Evolutionary conservation across 2,113 vertebrate species (phyloP).

Genomic region (Alligator sinensis): DNA sequence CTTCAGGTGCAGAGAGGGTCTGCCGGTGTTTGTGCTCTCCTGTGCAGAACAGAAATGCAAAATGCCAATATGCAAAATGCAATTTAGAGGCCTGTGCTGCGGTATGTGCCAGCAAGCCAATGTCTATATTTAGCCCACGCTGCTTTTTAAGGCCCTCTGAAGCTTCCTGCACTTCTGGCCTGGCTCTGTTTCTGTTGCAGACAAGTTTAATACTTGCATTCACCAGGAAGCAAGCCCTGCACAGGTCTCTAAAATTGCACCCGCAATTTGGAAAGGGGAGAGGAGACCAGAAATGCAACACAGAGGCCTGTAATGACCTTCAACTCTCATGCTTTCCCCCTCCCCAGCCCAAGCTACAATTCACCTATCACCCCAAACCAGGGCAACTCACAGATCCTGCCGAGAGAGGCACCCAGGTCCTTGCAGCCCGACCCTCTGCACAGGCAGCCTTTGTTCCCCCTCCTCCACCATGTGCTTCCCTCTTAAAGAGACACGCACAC

Average conservation of each 20-base stretch:
- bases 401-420: background rate
- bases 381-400: background rate
- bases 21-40: no score
- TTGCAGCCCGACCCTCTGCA: background rate
- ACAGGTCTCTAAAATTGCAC: background rate
- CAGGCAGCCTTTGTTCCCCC: background rate
- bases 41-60: no score
- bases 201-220: background rate
- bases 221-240: no score
- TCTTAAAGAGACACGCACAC: background rate
- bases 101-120: background rate
- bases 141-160: no score
- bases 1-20: no score
- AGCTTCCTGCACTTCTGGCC: no score
- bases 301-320: background rate
- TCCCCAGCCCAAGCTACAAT: background rate
- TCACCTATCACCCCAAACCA: background rate
- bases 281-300: background rate
- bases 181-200: background rate
- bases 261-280: background rate
- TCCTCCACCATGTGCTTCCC: background rate
- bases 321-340: background rate
- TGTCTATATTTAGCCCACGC: no score
- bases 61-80: no score
- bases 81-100: no score